These are phyloP conservation scores for Gasteruption jaculator DNA, from an alignment of 2,888 invertebrate genomes.

Conservation along the genomic window DNA sequence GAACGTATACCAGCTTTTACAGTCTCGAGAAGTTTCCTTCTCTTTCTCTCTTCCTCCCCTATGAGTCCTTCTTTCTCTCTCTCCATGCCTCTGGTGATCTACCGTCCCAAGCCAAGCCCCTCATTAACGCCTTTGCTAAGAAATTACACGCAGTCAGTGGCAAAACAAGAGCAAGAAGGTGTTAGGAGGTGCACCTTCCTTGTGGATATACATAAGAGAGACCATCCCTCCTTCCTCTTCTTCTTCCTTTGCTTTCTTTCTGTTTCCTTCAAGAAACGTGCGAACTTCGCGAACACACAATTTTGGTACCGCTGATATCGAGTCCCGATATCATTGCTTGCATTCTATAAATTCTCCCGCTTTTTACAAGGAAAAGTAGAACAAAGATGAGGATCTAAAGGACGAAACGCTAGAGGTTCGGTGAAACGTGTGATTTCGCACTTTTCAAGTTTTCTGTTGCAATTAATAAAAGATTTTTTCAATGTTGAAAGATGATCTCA, in stretches of 20 bases:
- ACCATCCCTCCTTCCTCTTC: constrained; percentile 21
- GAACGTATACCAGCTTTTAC: too few species aligned
- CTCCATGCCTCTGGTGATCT: constrained; percentile 40
- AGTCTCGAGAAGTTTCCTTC: constrained; percentile 30
- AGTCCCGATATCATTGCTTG: too few species aligned
- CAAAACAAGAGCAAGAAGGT: constrained; percentile 50
- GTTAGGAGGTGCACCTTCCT: constrained; percentile 37
- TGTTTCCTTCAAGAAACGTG: constrained; percentile 10
- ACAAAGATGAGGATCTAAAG: too few species aligned
- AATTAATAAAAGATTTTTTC: too few species aligned
- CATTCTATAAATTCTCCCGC: too few species aligned
- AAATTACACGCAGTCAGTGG: constrained; percentile 51
- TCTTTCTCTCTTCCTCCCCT: background rate
- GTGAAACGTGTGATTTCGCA: too few species aligned
- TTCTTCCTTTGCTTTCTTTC: constrained; percentile 20
- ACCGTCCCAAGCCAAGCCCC: constrained; percentile 49
- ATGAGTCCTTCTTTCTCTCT: constrained; percentile 6
- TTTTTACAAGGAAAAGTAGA: too few species aligned
- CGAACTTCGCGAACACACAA: too few species aligned
- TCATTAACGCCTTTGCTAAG: constrained; percentile 51
- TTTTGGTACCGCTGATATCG: too few species aligned
- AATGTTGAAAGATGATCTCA: too few species aligned
- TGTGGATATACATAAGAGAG: constrained; percentile 38
- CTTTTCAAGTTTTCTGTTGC: too few species aligned
- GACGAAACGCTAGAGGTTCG: too few species aligned